These are phyloP conservation scores for Genyomyrus donnyi DNA, from an alignment of 2,113 vertebrate genomes.

Conservation along the genomic window DNA sequence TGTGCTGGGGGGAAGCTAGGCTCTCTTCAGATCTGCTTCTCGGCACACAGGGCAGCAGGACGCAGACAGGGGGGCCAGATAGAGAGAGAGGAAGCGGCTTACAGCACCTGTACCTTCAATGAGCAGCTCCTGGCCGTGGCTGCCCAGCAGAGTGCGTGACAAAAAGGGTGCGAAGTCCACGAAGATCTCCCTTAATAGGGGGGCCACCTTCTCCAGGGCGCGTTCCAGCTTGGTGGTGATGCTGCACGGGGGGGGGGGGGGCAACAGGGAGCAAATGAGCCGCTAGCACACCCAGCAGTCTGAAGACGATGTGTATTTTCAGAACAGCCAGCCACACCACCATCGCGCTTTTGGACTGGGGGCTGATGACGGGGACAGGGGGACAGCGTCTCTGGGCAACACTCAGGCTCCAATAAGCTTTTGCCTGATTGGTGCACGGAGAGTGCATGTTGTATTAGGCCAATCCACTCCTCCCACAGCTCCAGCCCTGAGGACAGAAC, in stretches of 20 bases:
- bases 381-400: not conserved
- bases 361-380: not conserved
- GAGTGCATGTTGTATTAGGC: not conserved
- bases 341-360: not conserved
- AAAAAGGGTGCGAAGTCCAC: constrained; percentile 97
- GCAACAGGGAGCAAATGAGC: not conserved
- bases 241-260: constrained; percentile 59
- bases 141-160: constrained; percentile 88
- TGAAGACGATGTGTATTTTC: not conserved
- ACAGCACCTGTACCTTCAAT: constrained; percentile 85
- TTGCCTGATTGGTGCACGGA: not conserved
- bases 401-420: not conserved
- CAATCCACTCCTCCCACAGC: not conserved
- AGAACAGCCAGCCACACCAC: not conserved
- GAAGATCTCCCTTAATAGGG: constrained; percentile 78
- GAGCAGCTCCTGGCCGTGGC: constrained; percentile 93
- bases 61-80: not conserved
- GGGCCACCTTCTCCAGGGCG: constrained; percentile 6
- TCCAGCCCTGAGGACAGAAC: not conserved
- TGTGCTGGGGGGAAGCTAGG: not conserved
- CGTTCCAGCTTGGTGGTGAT: constrained; percentile 93
- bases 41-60: not conserved
- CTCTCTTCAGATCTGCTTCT: constrained; percentile 27
- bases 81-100: constrained; percentile 4
- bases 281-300: not conserved